These are phyloP conservation scores for Setophaga coronata DNA, from an alignment of 2,113 vertebrate genomes.

Conservation along the genomic window DNA sequence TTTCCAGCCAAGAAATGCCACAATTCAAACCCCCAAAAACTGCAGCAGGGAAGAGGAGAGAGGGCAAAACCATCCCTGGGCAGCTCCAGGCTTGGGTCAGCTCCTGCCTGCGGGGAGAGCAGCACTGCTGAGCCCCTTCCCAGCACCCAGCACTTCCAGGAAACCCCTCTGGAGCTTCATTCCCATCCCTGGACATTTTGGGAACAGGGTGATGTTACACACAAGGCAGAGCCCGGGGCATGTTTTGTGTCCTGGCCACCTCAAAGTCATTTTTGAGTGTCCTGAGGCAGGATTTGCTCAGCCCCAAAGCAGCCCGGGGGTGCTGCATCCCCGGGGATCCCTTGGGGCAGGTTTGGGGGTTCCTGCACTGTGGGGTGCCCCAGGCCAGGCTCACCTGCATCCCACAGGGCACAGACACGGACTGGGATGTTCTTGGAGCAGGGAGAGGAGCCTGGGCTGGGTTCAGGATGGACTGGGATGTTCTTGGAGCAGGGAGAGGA, in stretches of 20 bases:
- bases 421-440: fast-evolving
- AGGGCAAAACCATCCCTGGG: no score
- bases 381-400: fast-evolving
- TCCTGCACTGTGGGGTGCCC: not conserved
- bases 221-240: not conserved
- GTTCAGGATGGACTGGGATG: fast-evolving
- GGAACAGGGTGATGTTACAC: not conserved
- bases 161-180: not conserved
- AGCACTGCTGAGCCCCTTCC: not conserved
- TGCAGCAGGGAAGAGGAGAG: not conserved
- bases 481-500: not conserved
- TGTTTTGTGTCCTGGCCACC: fast-evolving
- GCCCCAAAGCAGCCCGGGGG: not conserved
- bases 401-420: fast-evolving
- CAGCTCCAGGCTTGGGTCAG: not conserved
- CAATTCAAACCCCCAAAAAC: fast-evolving
- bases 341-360: not conserved
- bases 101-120: not conserved
- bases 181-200: not conserved
- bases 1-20: not conserved
- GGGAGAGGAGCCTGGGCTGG: not conserved
- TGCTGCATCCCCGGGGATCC: not conserved
- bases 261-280: fast-evolving
- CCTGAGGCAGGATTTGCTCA: fast-evolving
- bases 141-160: not conserved